A percentile compares a stretch with the other conserved stretches of the same genome.
Conservation (phyloP, 1,140 invertebrate genomes). For the Bemisia tabaci region DNA sequence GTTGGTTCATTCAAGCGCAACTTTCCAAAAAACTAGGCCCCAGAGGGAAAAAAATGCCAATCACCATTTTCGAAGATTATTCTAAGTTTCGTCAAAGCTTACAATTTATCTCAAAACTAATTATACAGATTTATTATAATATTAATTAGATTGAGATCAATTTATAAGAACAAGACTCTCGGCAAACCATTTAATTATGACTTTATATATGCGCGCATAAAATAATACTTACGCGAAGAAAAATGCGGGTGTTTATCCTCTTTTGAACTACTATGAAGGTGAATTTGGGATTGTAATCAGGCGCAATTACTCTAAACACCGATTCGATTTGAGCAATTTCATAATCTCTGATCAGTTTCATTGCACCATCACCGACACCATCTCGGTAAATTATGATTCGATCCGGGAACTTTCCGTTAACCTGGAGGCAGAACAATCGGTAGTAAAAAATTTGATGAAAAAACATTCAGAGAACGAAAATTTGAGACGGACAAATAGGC, state of each 20-base stretch:
- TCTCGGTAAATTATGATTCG: slow-evolving; percentile 59
- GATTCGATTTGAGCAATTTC: slow-evolving; percentile 43
- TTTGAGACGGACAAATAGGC: neutral
- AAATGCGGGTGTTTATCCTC: slow-evolving; percentile 52
- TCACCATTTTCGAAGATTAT: too few relatives aligned
- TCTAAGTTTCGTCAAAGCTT: too few relatives aligned
- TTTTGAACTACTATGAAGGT: slow-evolving; percentile 59
- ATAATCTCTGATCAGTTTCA: slow-evolving; percentile 45
- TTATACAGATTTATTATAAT: too few relatives aligned
- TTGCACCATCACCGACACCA: slow-evolving; percentile 73
- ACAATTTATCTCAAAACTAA: too few relatives aligned
- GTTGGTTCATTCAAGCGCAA: too few relatives aligned
- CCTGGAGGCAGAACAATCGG: slow-evolving; percentile 16
- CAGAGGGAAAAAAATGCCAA: too few relatives aligned
- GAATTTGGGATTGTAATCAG: slow-evolving; percentile 34
- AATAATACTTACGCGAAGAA: slow-evolving; percentile 31
- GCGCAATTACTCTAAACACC: slow-evolving; percentile 16
- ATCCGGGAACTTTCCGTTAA: slow-evolving; percentile 36
- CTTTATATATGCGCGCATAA: too few relatives aligned
- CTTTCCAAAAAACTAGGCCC: too few relatives aligned
- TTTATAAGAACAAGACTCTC: neutral
- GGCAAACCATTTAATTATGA: too few relatives aligned
- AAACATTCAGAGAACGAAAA: slow-evolving; percentile 4
- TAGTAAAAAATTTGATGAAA: neutral
- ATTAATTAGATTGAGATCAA: neutral